Conservation (phyloP, 64 coral and sea anemone species). For the Montipora capricornis region DNA sequence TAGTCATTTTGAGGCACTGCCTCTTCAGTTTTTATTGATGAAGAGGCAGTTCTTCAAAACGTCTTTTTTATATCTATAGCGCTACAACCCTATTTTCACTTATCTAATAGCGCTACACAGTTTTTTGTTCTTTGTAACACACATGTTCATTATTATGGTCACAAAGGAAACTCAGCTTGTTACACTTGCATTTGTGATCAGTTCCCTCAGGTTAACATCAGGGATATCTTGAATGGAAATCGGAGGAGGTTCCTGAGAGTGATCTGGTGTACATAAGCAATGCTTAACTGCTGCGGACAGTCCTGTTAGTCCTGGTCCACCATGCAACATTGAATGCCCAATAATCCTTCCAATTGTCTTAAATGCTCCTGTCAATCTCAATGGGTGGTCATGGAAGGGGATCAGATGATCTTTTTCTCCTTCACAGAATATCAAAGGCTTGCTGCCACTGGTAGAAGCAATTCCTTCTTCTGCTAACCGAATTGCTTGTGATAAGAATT, state of each 20-base stretch:
- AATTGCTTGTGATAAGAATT: conserved; percentile 23
- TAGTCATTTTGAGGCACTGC: too few species aligned
- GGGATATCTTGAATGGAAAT: conserved; percentile 18
- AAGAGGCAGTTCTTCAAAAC: too few species aligned
- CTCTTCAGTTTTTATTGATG: too few species aligned
- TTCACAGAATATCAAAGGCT: conserved; percentile 31
- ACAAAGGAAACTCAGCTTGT: too few species aligned
- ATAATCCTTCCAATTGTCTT: conserved; percentile 37
- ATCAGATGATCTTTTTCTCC: conserved; percentile 35
- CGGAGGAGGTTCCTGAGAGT: conserved; percentile 2
- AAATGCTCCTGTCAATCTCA: conserved; percentile 36
- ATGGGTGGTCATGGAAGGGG: conserved; percentile 34
- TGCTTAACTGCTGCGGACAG: conserved; percentile 24
- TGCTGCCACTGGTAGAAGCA: neutral
- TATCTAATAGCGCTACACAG: too few species aligned
- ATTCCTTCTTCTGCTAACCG: conserved; percentile 28
- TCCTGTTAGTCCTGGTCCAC: neutral
- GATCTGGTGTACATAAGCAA: neutral
- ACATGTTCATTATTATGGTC: too few species aligned
- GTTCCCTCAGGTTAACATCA: conserved; percentile 16
- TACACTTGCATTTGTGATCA: neutral
- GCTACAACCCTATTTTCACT: too few species aligned
- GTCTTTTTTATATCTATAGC: too few species aligned
- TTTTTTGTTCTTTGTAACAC: too few species aligned
- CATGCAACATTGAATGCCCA: neutral